Evolutionary conservation across 1,140 invertebrate genomes (phyloP).

Genomic region (Holotrichia oblita): DNA sequence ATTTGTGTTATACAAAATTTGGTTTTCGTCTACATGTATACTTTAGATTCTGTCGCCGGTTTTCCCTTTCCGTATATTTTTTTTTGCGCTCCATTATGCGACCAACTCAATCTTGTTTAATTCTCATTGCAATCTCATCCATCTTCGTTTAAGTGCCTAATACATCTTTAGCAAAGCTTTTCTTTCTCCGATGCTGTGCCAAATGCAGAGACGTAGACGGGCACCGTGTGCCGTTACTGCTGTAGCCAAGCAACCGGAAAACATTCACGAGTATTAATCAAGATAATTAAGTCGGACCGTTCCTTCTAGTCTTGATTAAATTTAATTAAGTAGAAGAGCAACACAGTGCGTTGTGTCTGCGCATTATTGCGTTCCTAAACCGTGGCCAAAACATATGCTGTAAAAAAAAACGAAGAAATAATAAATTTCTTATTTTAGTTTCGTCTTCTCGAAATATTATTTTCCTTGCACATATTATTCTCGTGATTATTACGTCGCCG

Average conservation of each 20-base stretch:
- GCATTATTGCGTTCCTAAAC: background rate
- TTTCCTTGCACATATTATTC: background rate
- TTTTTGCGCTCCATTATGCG: too few species aligned
- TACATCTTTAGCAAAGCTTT: background rate
- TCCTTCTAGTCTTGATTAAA: background rate
- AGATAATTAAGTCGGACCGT: background rate
- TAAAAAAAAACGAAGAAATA: background rate
- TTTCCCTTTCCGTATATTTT: too few species aligned
- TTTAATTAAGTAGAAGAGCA: conserved; percentile 4
- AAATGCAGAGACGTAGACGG: background rate
- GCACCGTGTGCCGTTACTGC: background rate
- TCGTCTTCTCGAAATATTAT: background rate
- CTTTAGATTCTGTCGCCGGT: too few species aligned
- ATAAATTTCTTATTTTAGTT: background rate
- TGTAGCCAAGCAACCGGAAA: background rate
- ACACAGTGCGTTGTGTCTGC: background rate
- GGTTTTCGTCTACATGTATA: too few species aligned
- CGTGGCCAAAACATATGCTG: background rate
- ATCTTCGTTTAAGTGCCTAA: too few species aligned
- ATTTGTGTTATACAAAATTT: too few species aligned
- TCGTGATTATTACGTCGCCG: background rate
- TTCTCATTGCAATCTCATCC: too few species aligned
- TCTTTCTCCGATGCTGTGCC: background rate
- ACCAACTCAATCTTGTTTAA: too few species aligned
- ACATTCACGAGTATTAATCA: conserved; percentile 2